A percentile compares a stretch with the other conserved stretches of the same genome.
Conservation (phyloP, 2,113 vertebrate species). For the Notechis scutatus region DNA sequence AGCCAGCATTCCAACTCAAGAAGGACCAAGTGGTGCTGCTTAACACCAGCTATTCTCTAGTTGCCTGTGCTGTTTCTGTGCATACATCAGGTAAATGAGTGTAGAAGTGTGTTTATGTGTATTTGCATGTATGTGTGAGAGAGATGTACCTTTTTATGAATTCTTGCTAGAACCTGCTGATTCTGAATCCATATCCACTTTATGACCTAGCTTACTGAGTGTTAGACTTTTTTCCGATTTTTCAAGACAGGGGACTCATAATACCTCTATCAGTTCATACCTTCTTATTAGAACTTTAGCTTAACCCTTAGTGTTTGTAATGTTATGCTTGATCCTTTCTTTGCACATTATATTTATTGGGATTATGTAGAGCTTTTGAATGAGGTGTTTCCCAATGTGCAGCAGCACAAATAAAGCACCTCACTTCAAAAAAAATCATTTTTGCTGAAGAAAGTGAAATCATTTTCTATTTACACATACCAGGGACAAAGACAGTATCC, state of each 20-base stretch:
- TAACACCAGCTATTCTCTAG: conserved; percentile 91
- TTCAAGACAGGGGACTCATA: background rate
- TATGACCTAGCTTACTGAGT: background rate
- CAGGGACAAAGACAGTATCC: background rate
- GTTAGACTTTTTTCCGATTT: background rate
- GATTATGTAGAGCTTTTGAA: background rate
- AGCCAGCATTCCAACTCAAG: conserved; percentile 91
- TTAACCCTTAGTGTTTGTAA: background rate
- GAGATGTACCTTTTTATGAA: background rate
- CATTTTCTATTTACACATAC: background rate
- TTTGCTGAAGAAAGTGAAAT: background rate
- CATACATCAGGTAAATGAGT: conserved; percentile 68
- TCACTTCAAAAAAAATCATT: background rate
- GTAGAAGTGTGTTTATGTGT: background rate
- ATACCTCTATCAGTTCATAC: background rate
- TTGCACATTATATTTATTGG: background rate
- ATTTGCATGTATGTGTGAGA: background rate
- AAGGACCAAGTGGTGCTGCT: conserved; percentile 91
- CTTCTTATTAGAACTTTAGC: background rate
- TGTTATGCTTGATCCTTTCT: background rate
- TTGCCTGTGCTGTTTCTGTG: conserved; percentile 87
- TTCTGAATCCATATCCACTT: background rate
- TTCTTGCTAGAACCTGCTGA: background rate
- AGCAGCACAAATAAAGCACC: background rate
- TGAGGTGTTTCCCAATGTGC: background rate